phyloP scores from a whole-genome alignment of 2,113 vertebrate genomes.

The Strix aluco region DNA sequence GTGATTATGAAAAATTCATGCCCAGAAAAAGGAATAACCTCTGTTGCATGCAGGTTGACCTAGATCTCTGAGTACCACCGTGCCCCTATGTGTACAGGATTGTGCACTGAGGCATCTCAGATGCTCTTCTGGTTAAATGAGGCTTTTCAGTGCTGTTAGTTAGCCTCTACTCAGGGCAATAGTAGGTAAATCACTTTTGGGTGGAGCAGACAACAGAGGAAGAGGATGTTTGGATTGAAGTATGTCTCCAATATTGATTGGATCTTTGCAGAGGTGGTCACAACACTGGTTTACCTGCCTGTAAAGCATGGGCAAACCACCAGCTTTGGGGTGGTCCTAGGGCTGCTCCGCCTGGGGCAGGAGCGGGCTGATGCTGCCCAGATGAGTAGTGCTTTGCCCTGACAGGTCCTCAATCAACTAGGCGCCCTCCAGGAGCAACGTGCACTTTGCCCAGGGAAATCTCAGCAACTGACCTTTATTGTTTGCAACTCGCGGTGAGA shows the following conservation, averaged over 20 bases:
- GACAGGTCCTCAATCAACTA: too few relatives aligned
- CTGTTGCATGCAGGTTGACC: not conserved
- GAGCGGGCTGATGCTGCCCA: not conserved
- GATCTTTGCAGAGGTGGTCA: not conserved
- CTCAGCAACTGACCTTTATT: not conserved
- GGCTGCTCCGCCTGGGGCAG: not conserved
- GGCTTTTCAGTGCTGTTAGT: not conserved
- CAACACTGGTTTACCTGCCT: not conserved
- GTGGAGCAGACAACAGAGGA: not conserved
- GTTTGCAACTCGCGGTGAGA: not conserved
- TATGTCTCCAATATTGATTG: not conserved
- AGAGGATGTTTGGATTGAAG: not conserved
- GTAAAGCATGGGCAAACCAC: not conserved
- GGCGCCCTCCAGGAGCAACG: not conserved
- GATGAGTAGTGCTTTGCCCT: not conserved
- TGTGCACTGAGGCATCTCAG: not conserved
- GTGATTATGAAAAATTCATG: slow-evolving; percentile 3
- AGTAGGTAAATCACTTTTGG: not conserved
- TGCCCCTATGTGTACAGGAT: not conserved
- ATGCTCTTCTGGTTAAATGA: not conserved
- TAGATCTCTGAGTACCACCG: not conserved
- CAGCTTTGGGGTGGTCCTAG: not conserved
- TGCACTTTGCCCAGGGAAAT: not conserved
- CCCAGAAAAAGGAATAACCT: not conserved
- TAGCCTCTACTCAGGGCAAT: not conserved